Percentiles rank a stretch among this genome's conserved stretches.
phyloP scores from a whole-genome alignment of 2,797 vertebrate genomes.

The Molothrus ater region DNA sequence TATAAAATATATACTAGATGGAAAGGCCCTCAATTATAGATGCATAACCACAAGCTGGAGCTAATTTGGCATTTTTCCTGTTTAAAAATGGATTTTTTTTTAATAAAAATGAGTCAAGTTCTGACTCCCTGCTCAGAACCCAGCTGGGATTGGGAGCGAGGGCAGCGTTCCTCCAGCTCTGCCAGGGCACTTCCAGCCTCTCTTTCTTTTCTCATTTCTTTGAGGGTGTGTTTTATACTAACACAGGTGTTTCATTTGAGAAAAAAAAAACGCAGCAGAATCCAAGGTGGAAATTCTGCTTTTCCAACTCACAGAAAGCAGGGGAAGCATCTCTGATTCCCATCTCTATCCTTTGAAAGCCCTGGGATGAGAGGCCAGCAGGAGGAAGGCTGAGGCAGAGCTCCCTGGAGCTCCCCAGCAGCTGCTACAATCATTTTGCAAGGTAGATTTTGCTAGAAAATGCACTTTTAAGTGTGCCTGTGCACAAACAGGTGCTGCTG shows the following conservation, averaged over 20 bases:
- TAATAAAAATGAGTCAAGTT: neutral
- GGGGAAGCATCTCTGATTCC: neutral
- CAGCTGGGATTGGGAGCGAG: neutral
- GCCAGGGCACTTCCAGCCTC: neutral
- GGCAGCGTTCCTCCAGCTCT: neutral
- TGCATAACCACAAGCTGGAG: neutral
- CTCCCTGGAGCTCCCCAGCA: slow-evolving; percentile 4
- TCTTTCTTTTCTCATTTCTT: neutral
- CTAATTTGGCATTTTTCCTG: neutral
- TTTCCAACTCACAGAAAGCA: neutral
- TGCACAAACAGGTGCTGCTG: neutral
- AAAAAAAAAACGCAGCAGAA: neutral
- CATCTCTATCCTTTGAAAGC: neutral
- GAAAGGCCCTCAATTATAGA: neutral
- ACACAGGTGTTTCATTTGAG: neutral
- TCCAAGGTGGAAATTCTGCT: neutral
- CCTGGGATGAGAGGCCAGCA: neutral
- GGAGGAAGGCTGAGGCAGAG: slow-evolving; percentile 13
- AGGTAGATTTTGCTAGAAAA: slow-evolving; percentile 32
- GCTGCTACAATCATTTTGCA: slow-evolving; percentile 2
- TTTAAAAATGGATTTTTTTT: neutral
- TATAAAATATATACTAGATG: slow-evolving; percentile 29
- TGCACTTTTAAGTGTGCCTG: slow-evolving; percentile 37
- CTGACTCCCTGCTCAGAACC: neutral
- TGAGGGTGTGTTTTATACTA: neutral